A percentile compares a stretch with the other conserved stretches of the same genome.
phyloP scores from a whole-genome alignment of 2,888 invertebrate genomes.

The Xanthia togata region DNA sequence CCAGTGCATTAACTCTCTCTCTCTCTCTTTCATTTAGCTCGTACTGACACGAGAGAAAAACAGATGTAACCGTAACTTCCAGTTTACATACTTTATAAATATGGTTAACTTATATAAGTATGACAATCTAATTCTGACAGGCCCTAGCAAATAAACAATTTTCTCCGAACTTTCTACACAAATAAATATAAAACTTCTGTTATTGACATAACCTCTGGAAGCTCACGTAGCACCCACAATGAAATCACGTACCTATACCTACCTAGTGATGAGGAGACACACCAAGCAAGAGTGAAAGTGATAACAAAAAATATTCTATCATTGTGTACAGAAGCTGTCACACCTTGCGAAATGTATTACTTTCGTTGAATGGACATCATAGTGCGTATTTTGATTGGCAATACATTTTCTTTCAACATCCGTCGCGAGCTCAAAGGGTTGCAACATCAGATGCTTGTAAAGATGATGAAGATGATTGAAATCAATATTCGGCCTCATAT shows the following conservation, averaged over 20 bases:
- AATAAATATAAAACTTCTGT: background rate
- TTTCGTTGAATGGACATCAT: constrained; percentile 31
- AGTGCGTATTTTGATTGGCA: constrained; percentile 13
- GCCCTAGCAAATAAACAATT: constrained; percentile 9
- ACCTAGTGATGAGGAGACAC: constrained; percentile 46
- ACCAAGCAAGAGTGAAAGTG: constrained; percentile 48
- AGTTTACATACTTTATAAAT: background rate
- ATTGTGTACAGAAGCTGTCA: constrained; percentile 34
- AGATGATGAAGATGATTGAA: too few relatives aligned
- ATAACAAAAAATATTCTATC: constrained; percentile 40
- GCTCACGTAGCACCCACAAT: constrained; percentile 60
- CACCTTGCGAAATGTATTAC: constrained; percentile 7
- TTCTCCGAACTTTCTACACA: constrained; percentile 36
- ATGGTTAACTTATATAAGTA: background rate
- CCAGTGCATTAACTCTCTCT: background rate
- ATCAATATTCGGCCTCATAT: too few relatives aligned
- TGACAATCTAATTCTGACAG: background rate
- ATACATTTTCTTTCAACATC: background rate
- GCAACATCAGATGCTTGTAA: background rate
- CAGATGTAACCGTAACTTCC: background rate
- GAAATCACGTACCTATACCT: constrained; percentile 51
- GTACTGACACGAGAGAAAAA: background rate
- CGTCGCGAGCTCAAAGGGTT: background rate
- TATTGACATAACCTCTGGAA: constrained; percentile 51
- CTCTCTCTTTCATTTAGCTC: background rate